phyloP scores from a whole-genome alignment of 1,140 invertebrate genomes.

The Drosophila repletoides region DNA sequence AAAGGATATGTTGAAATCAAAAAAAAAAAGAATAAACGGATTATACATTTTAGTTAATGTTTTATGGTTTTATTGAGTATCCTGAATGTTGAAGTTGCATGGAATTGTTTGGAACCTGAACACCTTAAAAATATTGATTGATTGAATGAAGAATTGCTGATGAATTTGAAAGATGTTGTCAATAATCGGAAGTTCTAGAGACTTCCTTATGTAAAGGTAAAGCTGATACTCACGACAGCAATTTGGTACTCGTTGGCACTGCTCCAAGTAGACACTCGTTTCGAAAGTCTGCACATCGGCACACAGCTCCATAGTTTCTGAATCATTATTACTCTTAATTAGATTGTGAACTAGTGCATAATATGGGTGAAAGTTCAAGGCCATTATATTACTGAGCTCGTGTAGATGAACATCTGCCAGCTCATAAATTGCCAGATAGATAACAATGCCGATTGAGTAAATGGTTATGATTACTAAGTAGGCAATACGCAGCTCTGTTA shows the following conservation, averaged over 20 bases:
- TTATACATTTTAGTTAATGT: too few species aligned
- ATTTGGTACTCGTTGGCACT: constrained; percentile 28
- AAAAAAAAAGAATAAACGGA: too few species aligned
- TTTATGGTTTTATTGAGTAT: too few species aligned
- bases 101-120: too few species aligned
- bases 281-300: constrained; percentile 32
- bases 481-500: neutral
- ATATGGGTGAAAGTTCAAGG: constrained; percentile 24
- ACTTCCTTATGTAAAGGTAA: neutral
- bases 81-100: too few species aligned
- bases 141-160: too few species aligned
- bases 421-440: neutral
- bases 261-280: constrained; percentile 44
- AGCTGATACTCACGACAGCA: constrained; percentile 52
- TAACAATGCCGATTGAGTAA: constrained; percentile 27
- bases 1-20: too few species aligned
- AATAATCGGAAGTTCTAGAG: too few species aligned
- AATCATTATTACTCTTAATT: neutral
- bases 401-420: neutral
- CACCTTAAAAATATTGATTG: too few species aligned
- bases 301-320: constrained; percentile 3
- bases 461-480: constrained; percentile 25
- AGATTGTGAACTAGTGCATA: constrained; percentile 26
- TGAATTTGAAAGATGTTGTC: too few species aligned
- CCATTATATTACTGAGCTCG: neutral